A percentile compares a stretch with the other conserved stretches of the same genome.
Conservation (phyloP, 2,888 invertebrate genomes). For the Oegoconia quadripuncta region DNA sequence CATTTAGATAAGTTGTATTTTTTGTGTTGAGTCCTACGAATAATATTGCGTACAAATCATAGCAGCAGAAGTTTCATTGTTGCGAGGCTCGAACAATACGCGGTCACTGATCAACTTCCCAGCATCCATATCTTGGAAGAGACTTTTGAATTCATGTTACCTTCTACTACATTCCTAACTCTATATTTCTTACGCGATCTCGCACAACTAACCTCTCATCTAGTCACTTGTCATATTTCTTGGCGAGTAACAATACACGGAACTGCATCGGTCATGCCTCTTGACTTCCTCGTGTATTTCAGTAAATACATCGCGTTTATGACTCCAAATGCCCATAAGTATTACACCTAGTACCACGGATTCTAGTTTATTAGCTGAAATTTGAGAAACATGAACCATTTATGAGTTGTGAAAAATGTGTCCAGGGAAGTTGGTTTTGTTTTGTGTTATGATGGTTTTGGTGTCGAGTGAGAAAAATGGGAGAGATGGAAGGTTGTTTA, state of each 20-base stretch:
- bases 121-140: too few species aligned
- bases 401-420: background rate
- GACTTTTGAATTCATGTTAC: too few species aligned
- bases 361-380: slow-evolving; percentile 11
- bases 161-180: slow-evolving; percentile 20
- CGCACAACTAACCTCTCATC: slow-evolving; percentile 27
- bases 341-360: slow-evolving; percentile 35
- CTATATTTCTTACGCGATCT: slow-evolving; percentile 12
- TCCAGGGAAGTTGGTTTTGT: slow-evolving; percentile 24
- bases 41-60: too few species aligned
- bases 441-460: slow-evolving; percentile 26
- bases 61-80: too few species aligned
- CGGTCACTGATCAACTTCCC: too few species aligned
- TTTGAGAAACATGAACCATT: slow-evolving; percentile 6
- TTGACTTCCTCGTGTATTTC: slow-evolving; percentile 48
- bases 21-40: too few species aligned
- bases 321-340: slow-evolving; percentile 38
- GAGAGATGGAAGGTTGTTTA: slow-evolving; percentile 62
- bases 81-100: too few species aligned
- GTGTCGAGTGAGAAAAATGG: slow-evolving; percentile 32
- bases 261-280: slow-evolving; percentile 41
- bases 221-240: slow-evolving; percentile 24
- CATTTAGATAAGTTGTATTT: too few species aligned
- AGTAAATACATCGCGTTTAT: slow-evolving; percentile 44
- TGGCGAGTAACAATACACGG: slow-evolving; percentile 56